Evolutionary conservation across 2,888 invertebrate species (phyloP).

Genomic region (Patella caerulea): DNA sequence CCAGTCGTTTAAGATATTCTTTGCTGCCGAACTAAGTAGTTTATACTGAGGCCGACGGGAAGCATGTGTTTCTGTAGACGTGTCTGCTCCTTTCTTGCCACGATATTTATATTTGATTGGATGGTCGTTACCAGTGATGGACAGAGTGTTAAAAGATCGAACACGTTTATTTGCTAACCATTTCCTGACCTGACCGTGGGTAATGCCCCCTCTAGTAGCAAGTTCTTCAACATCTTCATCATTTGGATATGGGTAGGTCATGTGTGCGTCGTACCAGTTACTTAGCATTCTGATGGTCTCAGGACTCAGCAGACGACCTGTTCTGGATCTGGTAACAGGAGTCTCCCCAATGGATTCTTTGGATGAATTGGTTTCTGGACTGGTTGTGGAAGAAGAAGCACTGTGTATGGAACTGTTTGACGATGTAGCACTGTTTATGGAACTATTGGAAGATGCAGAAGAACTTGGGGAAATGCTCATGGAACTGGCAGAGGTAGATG

Average conservation of each 20-base stretch:
- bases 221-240: conserved; percentile 53
- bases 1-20: conserved; percentile 51
- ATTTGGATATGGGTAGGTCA: conserved; percentile 61
- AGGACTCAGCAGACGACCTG: conserved; percentile 36
- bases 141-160: conserved; percentile 63
- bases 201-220: conserved; percentile 47
- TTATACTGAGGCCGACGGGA: conserved; percentile 38
- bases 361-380: neutral
- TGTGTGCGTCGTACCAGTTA: conserved; percentile 57
- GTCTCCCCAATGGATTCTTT: neutral
- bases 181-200: conserved; percentile 60
- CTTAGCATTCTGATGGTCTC: conserved; percentile 46
- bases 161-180: conserved; percentile 68
- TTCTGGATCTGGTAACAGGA: neutral
- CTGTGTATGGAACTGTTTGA: neutral
- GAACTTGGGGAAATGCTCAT: neutral
- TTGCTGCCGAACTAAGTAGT: conserved; percentile 41
- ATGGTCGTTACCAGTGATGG: conserved; percentile 63
- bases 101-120: conserved; percentile 59
- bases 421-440: neutral
- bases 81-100: conserved; percentile 30
- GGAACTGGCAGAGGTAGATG: neutral
- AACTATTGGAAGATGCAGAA: neutral
- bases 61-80: neutral
- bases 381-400: conserved; percentile 1